Base-by-base conservation (phyloP, 2,113 vertebrate genomes). In the Cavia porcellus region DNA sequence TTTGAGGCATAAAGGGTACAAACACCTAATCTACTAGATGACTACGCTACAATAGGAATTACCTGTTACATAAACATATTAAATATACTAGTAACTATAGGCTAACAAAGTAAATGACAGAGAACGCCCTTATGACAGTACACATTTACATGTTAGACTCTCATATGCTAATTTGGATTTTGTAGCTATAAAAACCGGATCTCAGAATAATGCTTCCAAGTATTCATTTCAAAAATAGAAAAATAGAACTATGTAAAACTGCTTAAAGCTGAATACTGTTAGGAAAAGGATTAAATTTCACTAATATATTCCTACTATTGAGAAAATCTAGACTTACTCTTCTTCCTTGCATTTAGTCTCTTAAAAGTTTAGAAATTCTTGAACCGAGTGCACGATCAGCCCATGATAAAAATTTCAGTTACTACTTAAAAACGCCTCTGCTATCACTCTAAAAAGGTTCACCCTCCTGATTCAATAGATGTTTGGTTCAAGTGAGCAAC, bases 181-280 rank as follows among this genome's bases (percentile, higher is more conserved):
- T 82, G 3, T 79, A 96, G 62, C n/a, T 88, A 92, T n/a, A 75
- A 96, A 92, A 96, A 81, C 35, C 7, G 42, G 7, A 80, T 38
- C 45, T 90, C 2, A 68, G 2, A 85, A 30, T 81, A 96, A 92
- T 80, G 68, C 59, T 94, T 86, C 70, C 84, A 11, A 94, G 79
- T 61, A 92, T 13, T 94, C 42, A 80, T 57, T 90, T 94, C 77
- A 38, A 77, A 62, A 74, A 82, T 55, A 96, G 30, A 92, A 87
- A 92, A 96, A 92, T 7, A 83, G 10, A 89, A 96, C 86, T 64
- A 84, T 50, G 95, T 87, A 75, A 92, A 94, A 50, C 52, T 22
- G 55, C n/a, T 57, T 59, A 64, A 3, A 70, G 45, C 2, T 77
- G 57, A 94, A 92, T 75, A 84, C 28, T 28, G 50, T 57, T 92